phyloP scores from a whole-genome alignment of 2,888 invertebrate genomes.

The Aphodius granarius region DNA sequence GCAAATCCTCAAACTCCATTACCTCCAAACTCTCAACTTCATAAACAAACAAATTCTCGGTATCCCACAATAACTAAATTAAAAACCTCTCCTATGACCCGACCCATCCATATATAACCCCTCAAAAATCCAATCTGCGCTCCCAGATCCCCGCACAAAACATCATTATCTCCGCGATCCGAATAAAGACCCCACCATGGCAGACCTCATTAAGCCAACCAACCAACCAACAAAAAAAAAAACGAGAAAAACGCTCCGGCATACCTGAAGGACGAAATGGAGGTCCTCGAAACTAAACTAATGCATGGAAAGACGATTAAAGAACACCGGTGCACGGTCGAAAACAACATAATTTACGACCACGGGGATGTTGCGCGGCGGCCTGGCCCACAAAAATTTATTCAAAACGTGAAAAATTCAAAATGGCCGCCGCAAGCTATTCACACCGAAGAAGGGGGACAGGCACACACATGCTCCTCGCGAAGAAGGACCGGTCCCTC shows the following conservation, averaged over 20 bases:
- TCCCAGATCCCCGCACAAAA: not conserved
- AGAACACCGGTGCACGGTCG: constrained; percentile 30
- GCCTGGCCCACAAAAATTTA: constrained; percentile 55
- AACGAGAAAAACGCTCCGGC: not conserved
- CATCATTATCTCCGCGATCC: not conserved
- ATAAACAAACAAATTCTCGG: not conserved
- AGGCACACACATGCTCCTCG: not conserved
- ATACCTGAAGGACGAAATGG: no score
- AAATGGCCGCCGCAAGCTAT: constrained; percentile 51
- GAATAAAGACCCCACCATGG: not conserved
- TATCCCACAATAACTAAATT: not conserved
- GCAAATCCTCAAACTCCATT: no score
- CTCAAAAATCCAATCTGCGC: not conserved
- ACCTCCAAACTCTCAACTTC: no score
- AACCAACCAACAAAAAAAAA: not conserved
- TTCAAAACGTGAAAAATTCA: constrained; percentile 57
- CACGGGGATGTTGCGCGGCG: constrained; percentile 46
- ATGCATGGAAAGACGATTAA: constrained; percentile 4
- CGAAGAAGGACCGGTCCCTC: constrained; percentile 2
- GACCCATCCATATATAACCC: not conserved
- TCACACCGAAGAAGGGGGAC: not conserved
- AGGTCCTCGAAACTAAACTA: not conserved
- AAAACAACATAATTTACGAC: constrained; percentile 56
- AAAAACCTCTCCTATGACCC: not conserved
- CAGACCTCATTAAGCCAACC: not conserved